Percentiles rank a stretch among this genome's conserved stretches.
Evolutionary conservation across 2,888 invertebrate genomes (phyloP).

Genomic region (Phania funesta): DNA sequence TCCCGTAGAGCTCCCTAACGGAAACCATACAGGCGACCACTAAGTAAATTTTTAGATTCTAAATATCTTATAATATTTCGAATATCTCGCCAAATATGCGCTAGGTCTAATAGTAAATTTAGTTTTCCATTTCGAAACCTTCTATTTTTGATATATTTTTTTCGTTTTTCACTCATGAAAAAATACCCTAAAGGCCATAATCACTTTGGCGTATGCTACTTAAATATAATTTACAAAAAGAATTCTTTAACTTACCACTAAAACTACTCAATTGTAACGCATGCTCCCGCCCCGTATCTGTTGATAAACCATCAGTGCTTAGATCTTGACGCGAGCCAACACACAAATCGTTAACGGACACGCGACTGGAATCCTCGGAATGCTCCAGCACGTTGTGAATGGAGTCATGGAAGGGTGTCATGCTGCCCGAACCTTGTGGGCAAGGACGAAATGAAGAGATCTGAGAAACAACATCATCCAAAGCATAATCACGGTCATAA

Average conservation of each 20-base stretch:
- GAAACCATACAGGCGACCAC: too few species aligned
- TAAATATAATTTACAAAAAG: background rate
- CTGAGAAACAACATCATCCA: constrained; percentile 80
- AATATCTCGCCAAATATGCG: too few species aligned
- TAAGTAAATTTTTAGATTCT: too few species aligned
- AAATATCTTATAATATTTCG: too few species aligned
- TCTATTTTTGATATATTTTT: too few species aligned
- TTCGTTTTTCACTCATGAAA: too few species aligned
- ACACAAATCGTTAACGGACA: constrained; percentile 77
- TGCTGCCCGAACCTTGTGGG: constrained; percentile 80
- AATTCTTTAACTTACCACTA: constrained; percentile 72
- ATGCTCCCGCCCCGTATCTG: constrained; percentile 75
- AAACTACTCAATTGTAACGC: constrained; percentile 76
- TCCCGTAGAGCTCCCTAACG: too few species aligned
- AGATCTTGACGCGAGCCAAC: constrained; percentile 79
- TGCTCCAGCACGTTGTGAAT: constrained; percentile 80
- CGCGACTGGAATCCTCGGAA: constrained; percentile 78
- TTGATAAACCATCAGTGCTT: constrained; percentile 77
- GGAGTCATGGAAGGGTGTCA: constrained; percentile 80
- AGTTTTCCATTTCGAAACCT: too few species aligned
- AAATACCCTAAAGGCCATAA: too few species aligned
- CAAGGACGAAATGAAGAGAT: constrained; percentile 80
- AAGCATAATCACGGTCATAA: constrained; percentile 80
- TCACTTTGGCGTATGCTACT: too few species aligned
- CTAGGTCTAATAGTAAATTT: too few species aligned